Conservation (phyloP, 2,888 invertebrate species). For the Orchesellides sinensis region DNA sequence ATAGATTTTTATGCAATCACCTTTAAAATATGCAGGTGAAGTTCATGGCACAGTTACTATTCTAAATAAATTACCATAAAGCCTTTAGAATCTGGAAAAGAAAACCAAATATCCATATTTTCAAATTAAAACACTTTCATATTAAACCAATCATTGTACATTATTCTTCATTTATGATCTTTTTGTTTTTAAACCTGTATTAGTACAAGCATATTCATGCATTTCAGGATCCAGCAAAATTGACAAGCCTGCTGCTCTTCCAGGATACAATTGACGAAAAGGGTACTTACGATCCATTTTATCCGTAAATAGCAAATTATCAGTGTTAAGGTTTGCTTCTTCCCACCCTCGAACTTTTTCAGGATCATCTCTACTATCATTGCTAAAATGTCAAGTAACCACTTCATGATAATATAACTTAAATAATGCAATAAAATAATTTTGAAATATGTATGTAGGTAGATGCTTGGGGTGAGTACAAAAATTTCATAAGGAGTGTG, state of each 20-base stretch:
- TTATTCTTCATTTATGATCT: background rate
- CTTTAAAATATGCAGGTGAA: too few relatives aligned
- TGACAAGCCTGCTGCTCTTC: conserved; percentile 71
- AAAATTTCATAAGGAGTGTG: conserved; percentile 72
- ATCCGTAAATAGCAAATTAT: conserved; percentile 40
- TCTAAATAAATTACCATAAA: conserved; percentile 2
- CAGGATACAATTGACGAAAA: conserved; percentile 65
- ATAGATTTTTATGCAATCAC: too few relatives aligned
- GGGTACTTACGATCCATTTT: conserved; percentile 50
- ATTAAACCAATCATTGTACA: background rate
- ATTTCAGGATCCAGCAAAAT: conserved; percentile 71
- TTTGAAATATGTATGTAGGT: too few relatives aligned
- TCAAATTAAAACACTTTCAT: background rate
- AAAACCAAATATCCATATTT: background rate
- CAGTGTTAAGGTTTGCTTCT: conserved; percentile 13
- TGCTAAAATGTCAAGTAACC: too few relatives aligned
- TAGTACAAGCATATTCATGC: conserved; percentile 71
- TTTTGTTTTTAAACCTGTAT: conserved; percentile 52
- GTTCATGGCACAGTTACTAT: background rate
- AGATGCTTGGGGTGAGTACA: too few relatives aligned
- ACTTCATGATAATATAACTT: too few relatives aligned
- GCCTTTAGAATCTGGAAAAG: conserved; percentile 31
- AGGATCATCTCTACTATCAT: conserved; percentile 51
- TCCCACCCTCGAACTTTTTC: conserved; percentile 33
- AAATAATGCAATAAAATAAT: too few relatives aligned